Conservation (phyloP, 2,888 invertebrate species). For the Orchestes rusci region DNA sequence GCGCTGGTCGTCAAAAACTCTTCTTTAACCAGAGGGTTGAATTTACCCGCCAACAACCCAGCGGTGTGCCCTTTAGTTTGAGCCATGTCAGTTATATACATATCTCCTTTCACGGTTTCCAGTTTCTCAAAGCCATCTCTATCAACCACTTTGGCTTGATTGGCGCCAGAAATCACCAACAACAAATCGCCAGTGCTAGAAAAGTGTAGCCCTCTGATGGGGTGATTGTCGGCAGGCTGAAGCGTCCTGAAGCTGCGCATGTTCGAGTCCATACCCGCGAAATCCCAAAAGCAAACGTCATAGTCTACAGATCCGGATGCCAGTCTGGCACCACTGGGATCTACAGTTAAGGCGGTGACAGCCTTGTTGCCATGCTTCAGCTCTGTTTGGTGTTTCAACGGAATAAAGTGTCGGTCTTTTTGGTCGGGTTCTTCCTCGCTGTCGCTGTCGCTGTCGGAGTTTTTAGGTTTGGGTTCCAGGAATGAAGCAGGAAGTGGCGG, state of each 20-base stretch:
- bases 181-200: conserved; percentile 91
- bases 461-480: conserved; percentile 23
- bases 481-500: conserved; percentile 49
- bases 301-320: conserved; percentile 81
- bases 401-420: conserved; percentile 54
- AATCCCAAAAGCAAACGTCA: conserved; percentile 96
- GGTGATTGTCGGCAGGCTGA: conserved; percentile 94
- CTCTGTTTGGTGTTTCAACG: conserved; percentile 68
- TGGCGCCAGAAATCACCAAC: conserved; percentile 85
- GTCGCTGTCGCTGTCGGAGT: conserved; percentile 33
- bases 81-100: conserved; percentile 89
- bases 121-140: conserved; percentile 89
- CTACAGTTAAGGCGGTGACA: conserved; percentile 82
- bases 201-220: conserved; percentile 83
- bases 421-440: conserved; percentile 39
- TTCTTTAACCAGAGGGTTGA: conserved; percentile 77
- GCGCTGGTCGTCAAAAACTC: conserved; percentile 93
- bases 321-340: conserved; percentile 85
- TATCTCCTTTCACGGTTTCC: conserved; percentile 77
- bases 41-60: conserved; percentile 68
- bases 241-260: conserved; percentile 86
- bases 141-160: conserved; percentile 81
- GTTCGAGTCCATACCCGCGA: conserved; percentile 94
- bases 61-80: conserved; percentile 90
- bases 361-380: conserved; percentile 88